Percentiles rank a stretch among this genome's conserved stretches.
Evolutionary conservation across 2,888 invertebrate species (phyloP).

Genomic region (Dolichopus griseipennis): DNA sequence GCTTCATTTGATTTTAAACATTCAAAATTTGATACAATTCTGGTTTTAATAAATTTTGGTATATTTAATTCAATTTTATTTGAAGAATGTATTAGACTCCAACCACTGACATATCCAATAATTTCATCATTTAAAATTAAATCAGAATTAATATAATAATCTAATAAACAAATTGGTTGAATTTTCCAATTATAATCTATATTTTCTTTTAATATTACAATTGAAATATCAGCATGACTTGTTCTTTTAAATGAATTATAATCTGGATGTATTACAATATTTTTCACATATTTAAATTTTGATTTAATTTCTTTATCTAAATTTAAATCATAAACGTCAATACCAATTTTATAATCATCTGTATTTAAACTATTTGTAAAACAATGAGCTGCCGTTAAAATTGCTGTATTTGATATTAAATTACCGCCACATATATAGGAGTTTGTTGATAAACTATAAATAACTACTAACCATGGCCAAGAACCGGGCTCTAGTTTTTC

Average conservation of each 20-base stretch:
- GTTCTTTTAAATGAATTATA: conserved; percentile 28
- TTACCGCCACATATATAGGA: conserved; percentile 22
- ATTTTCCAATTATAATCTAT: not conserved
- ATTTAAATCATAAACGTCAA: conserved; percentile 40
- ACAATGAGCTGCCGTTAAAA: conserved; percentile 44
- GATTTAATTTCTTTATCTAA: conserved; percentile 27
- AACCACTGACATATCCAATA: conserved; percentile 43
- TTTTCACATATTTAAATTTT: conserved; percentile 25
- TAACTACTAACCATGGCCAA: too few species aligned
- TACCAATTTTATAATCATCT: conserved; percentile 30
- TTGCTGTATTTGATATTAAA: conserved; percentile 24
- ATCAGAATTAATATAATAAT: conserved; percentile 7
- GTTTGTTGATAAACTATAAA: conserved; percentile 26
- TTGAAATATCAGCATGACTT: conserved; percentile 46
- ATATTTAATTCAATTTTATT: conserved; percentile 28
- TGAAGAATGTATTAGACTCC: conserved; percentile 44
- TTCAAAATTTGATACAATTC: conserved; percentile 45
- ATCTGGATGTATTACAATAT: too few species aligned
- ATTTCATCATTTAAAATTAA: conserved; percentile 19
- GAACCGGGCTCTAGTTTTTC: too few species aligned
- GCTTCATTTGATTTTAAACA: conserved; percentile 44
- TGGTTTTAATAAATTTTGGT: conserved; percentile 43
- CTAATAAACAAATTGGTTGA: not conserved
- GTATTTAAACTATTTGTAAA: conserved; percentile 25
- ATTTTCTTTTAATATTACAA: conserved; percentile 38